Evolutionary conservation across 2,888 invertebrate genomes (phyloP), one percentile per base, ranked within the genome.

Genomic region (Acanthopleura granulata): DNA sequence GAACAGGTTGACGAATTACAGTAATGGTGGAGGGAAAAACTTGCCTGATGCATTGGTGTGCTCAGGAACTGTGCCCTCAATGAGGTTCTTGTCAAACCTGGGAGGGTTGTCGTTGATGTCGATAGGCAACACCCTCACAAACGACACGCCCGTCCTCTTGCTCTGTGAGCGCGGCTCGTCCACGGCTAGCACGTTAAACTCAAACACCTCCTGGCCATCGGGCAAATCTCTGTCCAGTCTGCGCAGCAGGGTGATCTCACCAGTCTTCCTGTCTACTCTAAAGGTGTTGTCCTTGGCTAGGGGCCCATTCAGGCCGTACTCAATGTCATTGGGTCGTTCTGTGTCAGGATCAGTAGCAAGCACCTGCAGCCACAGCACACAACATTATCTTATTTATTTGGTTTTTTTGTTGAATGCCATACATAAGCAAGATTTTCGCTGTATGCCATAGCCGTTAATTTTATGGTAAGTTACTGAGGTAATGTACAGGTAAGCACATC

Each of bases 91-190:
- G 57, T 83, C 84, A 78, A 98, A 98, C 85, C 96, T 95, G n/a
- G 98, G 98, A 12, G 96, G 95, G 91, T 98, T 98, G 92, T 98
- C 98, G 92, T 98, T 98, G 90, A 98, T 97, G 91, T 98, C 98
- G 91, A 97, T 97, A 73, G 98, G 94, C 91, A 97, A 97, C 80
- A 98, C 97, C 93, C 98, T 97, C 61, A 98, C 98, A 91, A 98
- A 97, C 79, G 98, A 97, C 91, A 98, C 98, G 77, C 98, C 96
- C 69, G 97, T 97, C 49, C 98, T 93, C 74, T 83, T 82, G 29
- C 80, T 80, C 62, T 79, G 76, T 4, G 84, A 78, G 40, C 81
- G 82, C 0, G 86, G 85, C 75, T 90, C 90, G 80, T 90, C 90
- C 62, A 84, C 82, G n/a, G 89, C 89, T 15, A 88, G 80, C 15